These are phyloP conservation scores for Litocranius walleri DNA, from an alignment of 2,113 vertebrate genomes.

Conservation along the genomic window DNA sequence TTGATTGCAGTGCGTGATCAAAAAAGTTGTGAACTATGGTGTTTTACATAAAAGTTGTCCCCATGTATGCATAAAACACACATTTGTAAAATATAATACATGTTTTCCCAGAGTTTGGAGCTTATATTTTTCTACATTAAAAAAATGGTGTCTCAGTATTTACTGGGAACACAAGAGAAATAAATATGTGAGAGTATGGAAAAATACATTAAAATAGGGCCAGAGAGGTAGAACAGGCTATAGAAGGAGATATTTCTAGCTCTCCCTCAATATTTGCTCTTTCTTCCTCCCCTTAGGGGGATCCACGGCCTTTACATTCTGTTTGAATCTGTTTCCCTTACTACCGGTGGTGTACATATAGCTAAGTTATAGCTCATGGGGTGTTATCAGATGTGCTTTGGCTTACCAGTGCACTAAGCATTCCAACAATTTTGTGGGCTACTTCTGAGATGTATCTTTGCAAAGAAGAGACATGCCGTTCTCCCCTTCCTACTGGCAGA, in stretches of 20 bases:
- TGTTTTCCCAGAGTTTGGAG: not conserved
- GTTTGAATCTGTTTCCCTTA: not conserved
- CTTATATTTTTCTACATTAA: not conserved
- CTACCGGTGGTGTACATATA: fast-evolving
- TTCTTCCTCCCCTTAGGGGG: not conserved
- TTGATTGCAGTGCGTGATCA: not conserved
- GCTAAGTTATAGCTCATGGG: not conserved
- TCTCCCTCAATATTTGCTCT: not conserved
- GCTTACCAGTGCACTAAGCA: not conserved
- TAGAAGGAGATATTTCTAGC: not conserved
- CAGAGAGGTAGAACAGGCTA: not conserved
- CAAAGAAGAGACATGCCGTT: not conserved
- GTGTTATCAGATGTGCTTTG: not conserved
- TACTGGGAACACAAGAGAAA: not conserved
- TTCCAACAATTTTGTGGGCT: not conserved
- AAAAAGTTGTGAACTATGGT: not conserved
- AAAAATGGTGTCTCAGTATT: not conserved
- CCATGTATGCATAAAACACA: not conserved
- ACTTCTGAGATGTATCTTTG: not conserved
- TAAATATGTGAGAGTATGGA: not conserved
- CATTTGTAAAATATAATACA: not conserved
- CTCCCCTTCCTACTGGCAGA: not conserved
- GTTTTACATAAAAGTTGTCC: not conserved
- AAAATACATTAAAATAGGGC: not conserved
- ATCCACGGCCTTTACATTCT: not conserved